Conservation (phyloP, 2,797 vertebrate species). For the Pseudochromis fuscus region DNA sequence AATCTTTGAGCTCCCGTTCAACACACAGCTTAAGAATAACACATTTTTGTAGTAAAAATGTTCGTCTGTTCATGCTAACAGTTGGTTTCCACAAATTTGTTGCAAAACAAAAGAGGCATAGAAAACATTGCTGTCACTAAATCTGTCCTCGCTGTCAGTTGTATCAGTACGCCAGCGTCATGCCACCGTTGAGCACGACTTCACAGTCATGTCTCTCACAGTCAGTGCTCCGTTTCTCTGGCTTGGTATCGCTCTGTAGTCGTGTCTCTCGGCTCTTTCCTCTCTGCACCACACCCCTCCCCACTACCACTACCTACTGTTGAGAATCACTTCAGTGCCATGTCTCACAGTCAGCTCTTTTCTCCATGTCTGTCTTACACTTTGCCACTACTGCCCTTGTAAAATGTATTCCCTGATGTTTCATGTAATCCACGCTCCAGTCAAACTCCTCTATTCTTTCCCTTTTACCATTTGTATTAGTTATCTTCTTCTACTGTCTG, state of each 20-base stretch:
- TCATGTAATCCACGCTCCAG: conserved; percentile 22
- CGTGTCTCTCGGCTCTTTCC: conserved; percentile 53
- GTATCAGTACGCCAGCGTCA: conserved; percentile 42
- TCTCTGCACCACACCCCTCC: conserved; percentile 25
- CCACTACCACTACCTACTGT: conserved; percentile 34
- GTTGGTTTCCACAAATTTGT: conserved; percentile 35
- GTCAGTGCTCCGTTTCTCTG: conserved; percentile 41
- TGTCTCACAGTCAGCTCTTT: conserved; percentile 45
- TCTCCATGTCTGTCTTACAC: conserved; percentile 41
- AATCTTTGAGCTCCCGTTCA: neutral
- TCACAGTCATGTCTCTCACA: conserved; percentile 60
- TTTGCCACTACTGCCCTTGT: conserved; percentile 37
- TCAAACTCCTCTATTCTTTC: conserved; percentile 18
- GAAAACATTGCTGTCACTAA: conserved; percentile 37
- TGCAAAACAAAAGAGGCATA: conserved; percentile 45
- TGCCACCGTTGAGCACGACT: conserved; percentile 47
- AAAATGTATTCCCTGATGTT: conserved; percentile 38
- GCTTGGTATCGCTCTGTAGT: conserved; percentile 34
- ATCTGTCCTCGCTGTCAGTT: conserved; percentile 48
- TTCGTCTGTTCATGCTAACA: conserved; percentile 16
- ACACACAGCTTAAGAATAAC: neutral
- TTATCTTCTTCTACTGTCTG: conserved; percentile 21
- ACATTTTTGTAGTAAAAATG: conserved; percentile 9
- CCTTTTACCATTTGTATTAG: conserved; percentile 13
- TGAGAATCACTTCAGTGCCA: conserved; percentile 61